phyloP scores from a whole-genome alignment of 2,113 vertebrate species.

The Suricata suricatta region DNA sequence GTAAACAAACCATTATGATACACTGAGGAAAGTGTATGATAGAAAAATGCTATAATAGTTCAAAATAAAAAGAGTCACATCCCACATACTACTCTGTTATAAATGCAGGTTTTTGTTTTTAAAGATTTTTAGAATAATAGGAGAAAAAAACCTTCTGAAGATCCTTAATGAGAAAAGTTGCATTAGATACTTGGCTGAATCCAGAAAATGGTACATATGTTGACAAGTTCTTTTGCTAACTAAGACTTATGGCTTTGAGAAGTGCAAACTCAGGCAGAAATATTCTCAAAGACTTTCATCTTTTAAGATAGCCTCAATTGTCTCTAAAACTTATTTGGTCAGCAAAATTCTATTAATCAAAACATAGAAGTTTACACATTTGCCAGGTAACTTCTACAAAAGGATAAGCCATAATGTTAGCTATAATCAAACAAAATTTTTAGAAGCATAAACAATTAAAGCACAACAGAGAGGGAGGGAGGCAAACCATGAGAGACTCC shows the following conservation, averaged over 20 bases:
- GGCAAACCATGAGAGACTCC: too few species aligned
- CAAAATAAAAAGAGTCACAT: not conserved
- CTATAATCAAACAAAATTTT: not conserved
- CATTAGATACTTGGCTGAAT: not conserved
- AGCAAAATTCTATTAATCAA: not conserved
- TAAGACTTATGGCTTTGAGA: not conserved
- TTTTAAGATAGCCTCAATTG: not conserved
- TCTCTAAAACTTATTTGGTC: not conserved
- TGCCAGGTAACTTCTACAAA: not conserved
- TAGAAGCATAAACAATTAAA: not conserved
- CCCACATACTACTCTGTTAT: not conserved
- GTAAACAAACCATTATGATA: constrained; percentile 48
- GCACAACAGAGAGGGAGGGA: too few species aligned
- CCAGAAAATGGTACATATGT: not conserved
- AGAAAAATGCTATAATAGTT: not conserved
- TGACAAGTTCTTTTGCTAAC: not conserved
- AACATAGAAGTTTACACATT: not conserved
- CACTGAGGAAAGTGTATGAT: not conserved
- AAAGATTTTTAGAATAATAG: not conserved
- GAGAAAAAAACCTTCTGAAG: not conserved
- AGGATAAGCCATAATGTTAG: not conserved
- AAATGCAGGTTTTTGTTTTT: not conserved
- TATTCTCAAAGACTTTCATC: not conserved
- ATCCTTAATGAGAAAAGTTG: not conserved
- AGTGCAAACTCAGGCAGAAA: not conserved